Conservation (phyloP, 2,888 invertebrate species). For the Orchestes rusci region DNA sequence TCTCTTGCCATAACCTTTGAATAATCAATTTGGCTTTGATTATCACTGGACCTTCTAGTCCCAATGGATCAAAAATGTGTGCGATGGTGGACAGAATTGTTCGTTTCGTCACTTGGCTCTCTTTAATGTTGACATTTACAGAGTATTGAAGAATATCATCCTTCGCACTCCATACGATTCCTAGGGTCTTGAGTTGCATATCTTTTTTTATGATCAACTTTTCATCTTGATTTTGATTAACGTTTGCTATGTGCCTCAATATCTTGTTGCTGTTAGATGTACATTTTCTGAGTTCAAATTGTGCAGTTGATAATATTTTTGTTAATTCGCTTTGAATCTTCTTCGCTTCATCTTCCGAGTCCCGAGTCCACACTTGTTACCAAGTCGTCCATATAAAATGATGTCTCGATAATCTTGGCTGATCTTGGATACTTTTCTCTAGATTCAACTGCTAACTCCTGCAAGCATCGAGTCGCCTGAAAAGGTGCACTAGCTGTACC, state of each 20-base stretch:
- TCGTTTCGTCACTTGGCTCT: constrained; percentile 2
- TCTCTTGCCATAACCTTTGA: constrained; percentile 4
- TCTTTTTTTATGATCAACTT: constrained; percentile 9
- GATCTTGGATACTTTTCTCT: no score
- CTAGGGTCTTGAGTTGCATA: no score
- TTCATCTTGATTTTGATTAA: no score
- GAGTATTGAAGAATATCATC: neutral
- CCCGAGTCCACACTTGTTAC: constrained; percentile 13
- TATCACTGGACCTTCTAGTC: constrained; percentile 4
- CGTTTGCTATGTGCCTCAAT: constrained; percentile 1
- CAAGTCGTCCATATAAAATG: constrained; percentile 23
- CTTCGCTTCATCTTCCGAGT: no score
- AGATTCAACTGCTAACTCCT: no score
- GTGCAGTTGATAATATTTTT: constrained; percentile 14
- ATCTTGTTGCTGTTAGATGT: constrained; percentile 17
- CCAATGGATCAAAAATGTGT: no score
- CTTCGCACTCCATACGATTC: constrained; percentile 8
- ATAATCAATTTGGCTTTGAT: constrained; percentile 8
- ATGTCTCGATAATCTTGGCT: no score
- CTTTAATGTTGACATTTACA: neutral
- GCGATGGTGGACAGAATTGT: constrained; percentile 1
- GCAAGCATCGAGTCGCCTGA: no score
- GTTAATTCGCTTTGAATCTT: constrained; percentile 1
- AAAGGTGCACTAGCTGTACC: no score
- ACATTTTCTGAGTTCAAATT: no score